Conservation (phyloP, 2,797 vertebrate genomes). For the Lycodopsis pacificus region DNA sequence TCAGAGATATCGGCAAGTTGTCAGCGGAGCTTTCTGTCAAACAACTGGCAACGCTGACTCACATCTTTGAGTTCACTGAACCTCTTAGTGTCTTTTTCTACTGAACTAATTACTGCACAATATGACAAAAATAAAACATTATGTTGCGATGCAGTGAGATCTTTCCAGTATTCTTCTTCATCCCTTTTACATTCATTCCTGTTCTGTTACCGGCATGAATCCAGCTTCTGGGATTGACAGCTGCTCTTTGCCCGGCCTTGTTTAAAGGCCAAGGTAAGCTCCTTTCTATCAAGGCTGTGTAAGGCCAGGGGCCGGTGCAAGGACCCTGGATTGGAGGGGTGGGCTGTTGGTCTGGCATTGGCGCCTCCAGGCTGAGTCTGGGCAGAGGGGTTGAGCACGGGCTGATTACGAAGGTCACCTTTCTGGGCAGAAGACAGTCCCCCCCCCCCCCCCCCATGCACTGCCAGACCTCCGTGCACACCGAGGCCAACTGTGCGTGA, state of each 20-base stretch:
- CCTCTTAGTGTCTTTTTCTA: neutral
- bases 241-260: slow-evolving; percentile 64
- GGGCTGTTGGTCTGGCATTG: slow-evolving; percentile 31
- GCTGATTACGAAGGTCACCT: slow-evolving; percentile 74
- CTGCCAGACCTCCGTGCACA: slow-evolving; percentile 35
- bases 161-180: slow-evolving; percentile 15
- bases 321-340: slow-evolving; percentile 27
- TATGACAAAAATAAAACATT: neutral
- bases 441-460: slow-evolving; percentile 12
- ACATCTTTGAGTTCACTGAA: neutral
- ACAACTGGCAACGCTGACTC: neutral
- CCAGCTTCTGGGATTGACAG: slow-evolving; percentile 58
- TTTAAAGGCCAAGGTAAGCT: slow-evolving; percentile 69
- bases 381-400: slow-evolving; percentile 47
- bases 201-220: slow-evolving; percentile 21
- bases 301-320: slow-evolving; percentile 26
- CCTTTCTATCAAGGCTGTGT: slow-evolving; percentile 44
- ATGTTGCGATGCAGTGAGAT: neutral
- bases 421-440: slow-evolving; percentile 41
- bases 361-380: slow-evolving; percentile 51
- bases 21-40: neutral
- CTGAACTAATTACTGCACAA: neutral
- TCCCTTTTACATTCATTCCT: slow-evolving; percentile 6
- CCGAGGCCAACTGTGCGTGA: slow-evolving; percentile 33
- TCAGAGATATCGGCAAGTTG: slow-evolving; percentile 1